These are phyloP conservation scores for Apis dorsata DNA, from an alignment of 1,140 invertebrate genomes.

Conservation along the genomic window DNA sequence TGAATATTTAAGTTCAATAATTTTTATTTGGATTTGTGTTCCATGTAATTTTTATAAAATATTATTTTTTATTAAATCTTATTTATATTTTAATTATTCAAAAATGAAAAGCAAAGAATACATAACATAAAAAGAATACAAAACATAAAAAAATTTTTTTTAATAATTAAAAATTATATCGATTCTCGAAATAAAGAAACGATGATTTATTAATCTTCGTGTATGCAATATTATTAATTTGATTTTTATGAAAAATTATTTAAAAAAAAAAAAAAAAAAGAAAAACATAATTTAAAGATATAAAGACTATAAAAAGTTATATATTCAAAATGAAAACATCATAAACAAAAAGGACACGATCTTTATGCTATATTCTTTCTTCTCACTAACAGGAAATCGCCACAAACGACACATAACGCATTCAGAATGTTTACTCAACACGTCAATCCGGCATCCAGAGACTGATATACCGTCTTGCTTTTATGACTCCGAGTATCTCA, in stretches of 20 bases:
- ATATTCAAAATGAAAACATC: constrained; percentile 36
- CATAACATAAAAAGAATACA: too few species aligned
- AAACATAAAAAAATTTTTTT: not conserved
- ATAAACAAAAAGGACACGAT: constrained; percentile 33
- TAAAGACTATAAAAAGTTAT: constrained; percentile 15
- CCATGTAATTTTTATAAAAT: too few species aligned
- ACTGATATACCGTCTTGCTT: constrained; percentile 1
- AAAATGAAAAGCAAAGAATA: too few species aligned
- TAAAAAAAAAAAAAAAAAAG: not conserved
- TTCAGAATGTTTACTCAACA: constrained; percentile 41
- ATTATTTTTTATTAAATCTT: too few species aligned
- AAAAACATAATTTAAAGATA: not conserved
- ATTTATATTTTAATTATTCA: too few species aligned
- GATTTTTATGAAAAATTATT: not conserved
- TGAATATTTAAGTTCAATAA: not conserved
- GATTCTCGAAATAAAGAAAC: not conserved
- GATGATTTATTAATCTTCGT: constrained; percentile 4
- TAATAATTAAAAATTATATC: not conserved
- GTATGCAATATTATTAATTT: not conserved
- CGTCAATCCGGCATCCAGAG: constrained; percentile 41
- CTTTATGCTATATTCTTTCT: constrained; percentile 24
- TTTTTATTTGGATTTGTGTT: not conserved
- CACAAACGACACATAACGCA: constrained; percentile 43
- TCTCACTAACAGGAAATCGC: constrained; percentile 36
- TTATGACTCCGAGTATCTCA: not conserved